Base-by-base conservation (phyloP, 30 jellyfish, hydroid and myxozoan genomes). In the Rhopilema esculentum region DNA sequence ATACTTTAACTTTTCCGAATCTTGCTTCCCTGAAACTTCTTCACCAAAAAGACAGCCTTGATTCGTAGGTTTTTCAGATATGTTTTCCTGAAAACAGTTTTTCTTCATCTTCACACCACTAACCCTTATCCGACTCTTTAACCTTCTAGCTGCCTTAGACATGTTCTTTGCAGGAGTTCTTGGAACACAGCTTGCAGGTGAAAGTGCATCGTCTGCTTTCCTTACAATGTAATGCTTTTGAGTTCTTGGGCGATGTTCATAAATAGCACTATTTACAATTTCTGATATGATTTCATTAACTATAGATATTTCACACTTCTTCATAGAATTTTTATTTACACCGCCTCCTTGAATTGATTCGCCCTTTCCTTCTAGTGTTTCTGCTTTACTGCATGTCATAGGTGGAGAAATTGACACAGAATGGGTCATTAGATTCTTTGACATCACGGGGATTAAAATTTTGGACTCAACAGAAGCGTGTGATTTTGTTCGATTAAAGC, bases 161-260 rank as follows among this genome's bases (percentile, higher is more conserved):
- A 92, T 21, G 23, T 66, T 74, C 19, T 33, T 30, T 53, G 70
- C 80, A 0, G 85, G 93, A 25, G 90, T 80, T 22, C 48, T 63
- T 21, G 82, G 90, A 17, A 80, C 30, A 22, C 66, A 22, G 49
- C 70, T 66, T 29, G 90, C 61, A 1, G 90, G 82, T 18, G 90
- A 80, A 20, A 65, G 72, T 27, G 76, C 21, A 20, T 30, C 63
- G 21, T 26, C 12, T 12, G 57, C 57, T 12, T 40, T 40, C 12
- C 9, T 6, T 12, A 40, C 6, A 2, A 12, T 2, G 12, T 12
- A 40, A 40, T 40, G 57, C 57, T 2, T 2, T 40, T 40, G 9
- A 40, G 6, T 12, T 40, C 57, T 40, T 40, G 57, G 12, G 12
- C 57, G 6, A 40, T 2, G 57, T 40, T 40, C 57, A 2, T 40